These are phyloP conservation scores for Lutraria rhynchaena DNA, from an alignment of 1,140 invertebrate species.

Conservation along the genomic window DNA sequence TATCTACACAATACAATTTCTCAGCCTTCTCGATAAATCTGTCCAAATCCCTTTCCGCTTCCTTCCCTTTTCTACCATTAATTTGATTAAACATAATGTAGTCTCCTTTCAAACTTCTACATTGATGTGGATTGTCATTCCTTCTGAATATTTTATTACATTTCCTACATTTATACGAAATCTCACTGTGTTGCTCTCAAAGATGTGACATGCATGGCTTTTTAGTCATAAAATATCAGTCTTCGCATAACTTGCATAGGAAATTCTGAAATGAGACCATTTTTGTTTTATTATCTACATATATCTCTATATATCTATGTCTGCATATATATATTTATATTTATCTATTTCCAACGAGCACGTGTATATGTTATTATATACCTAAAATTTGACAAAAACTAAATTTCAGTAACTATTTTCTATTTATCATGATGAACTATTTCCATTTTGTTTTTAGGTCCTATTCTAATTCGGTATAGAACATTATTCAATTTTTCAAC, in stretches of 20 bases:
- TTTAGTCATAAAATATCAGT: neutral
- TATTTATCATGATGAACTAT: slow-evolving; percentile 54
- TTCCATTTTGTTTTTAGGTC: slow-evolving; percentile 10
- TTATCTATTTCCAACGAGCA: no score
- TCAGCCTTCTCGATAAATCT: no score
- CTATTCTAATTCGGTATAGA: slow-evolving; percentile 43
- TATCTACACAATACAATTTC: no score
- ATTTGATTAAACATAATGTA: no score
- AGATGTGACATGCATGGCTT: slow-evolving; percentile 9
- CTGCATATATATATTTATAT: neutral
- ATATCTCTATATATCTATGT: neutral
- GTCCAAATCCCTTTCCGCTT: no score
- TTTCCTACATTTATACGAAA: no score
- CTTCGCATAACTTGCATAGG: neutral
- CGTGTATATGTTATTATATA: no score
- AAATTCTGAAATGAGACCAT: no score
- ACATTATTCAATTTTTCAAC: no score
- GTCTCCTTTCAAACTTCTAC: neutral
- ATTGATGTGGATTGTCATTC: slow-evolving; percentile 27
- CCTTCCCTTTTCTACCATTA: no score
- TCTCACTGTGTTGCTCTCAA: slow-evolving; percentile 15
- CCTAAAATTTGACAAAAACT: no score
- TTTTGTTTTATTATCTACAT: neutral
- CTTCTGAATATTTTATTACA: slow-evolving; percentile 11
- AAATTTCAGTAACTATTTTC: slow-evolving; percentile 31